Evolutionary conservation across 2,113 vertebrate species (phyloP).

Genomic region (Tyto alba): DNA sequence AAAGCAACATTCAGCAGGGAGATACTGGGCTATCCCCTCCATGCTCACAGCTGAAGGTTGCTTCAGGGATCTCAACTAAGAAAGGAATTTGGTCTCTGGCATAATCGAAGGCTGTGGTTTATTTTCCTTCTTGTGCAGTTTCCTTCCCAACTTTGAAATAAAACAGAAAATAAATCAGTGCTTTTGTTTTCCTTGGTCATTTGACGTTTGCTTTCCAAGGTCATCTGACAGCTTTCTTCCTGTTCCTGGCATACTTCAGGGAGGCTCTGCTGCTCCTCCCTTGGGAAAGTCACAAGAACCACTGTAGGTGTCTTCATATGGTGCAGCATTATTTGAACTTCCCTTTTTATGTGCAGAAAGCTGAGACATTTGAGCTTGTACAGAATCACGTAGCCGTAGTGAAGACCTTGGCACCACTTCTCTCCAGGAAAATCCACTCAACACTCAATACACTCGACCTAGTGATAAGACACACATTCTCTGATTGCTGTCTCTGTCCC

Average conservation of each 20-base stretch:
- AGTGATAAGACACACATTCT: not conserved
- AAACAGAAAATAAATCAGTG: not conserved
- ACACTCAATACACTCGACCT: not conserved
- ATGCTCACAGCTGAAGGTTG: not conserved
- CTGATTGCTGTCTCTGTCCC: not conserved
- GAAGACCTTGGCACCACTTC: not conserved
- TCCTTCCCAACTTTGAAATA: not conserved
- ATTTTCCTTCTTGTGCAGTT: not conserved
- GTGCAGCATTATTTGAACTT: not conserved
- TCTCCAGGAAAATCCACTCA: not conserved
- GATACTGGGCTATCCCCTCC: not conserved
- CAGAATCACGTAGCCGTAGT: not conserved
- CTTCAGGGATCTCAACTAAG: not conserved
- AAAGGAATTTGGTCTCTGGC: not conserved
- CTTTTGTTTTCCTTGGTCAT: not conserved
- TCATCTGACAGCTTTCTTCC: not conserved
- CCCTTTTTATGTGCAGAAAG: not conserved
- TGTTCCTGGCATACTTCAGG: not conserved
- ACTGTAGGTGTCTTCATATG: not conserved
- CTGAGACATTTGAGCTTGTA: not conserved
- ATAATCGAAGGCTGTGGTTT: not conserved
- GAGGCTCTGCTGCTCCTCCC: not conserved
- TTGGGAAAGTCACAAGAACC: not conserved
- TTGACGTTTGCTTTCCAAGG: not conserved
- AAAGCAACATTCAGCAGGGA: not conserved